phyloP scores from a whole-genome alignment of 2,797 vertebrate species.

The Acipenser transmontanus region DNA sequence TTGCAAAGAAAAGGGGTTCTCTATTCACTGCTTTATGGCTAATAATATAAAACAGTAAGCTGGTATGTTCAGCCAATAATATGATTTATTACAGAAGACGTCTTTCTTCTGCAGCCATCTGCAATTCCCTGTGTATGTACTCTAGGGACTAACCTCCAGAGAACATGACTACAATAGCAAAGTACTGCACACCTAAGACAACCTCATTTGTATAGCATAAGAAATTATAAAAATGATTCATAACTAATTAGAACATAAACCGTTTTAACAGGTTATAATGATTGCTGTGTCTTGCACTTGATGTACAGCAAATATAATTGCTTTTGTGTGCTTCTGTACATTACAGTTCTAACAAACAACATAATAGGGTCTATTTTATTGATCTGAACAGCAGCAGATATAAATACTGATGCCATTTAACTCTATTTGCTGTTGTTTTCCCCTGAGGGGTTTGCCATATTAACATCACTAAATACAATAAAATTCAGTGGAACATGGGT shows the following conservation, averaged over 20 bases:
- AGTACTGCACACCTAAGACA: conserved; percentile 4
- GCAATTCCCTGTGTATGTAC: conserved; percentile 36
- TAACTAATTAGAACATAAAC: conserved; percentile 19
- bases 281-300: conserved; percentile 40
- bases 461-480: too few species aligned
- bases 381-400: too few species aligned
- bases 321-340: background rate
- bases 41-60: conserved; percentile 14
- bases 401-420: too few species aligned
- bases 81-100: conserved; percentile 48
- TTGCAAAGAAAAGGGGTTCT: too few species aligned
- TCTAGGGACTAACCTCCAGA: conserved; percentile 25
- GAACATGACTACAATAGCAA: conserved; percentile 17
- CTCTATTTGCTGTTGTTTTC: too few species aligned
- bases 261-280: conserved; percentile 25
- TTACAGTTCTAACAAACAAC: too few species aligned
- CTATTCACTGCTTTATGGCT: too few species aligned
- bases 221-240: conserved; percentile 16
- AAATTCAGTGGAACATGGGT: too few species aligned
- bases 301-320: conserved; percentile 25
- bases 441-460: too few species aligned
- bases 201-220: conserved; percentile 18
- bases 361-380: too few species aligned
- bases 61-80: conserved; percentile 37
- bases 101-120: conserved; percentile 38